Evolutionary conservation across 2,888 invertebrate species (phyloP), one percentile per base, ranked within the genome.

Genomic region (Oxycera nigricornis): DNA sequence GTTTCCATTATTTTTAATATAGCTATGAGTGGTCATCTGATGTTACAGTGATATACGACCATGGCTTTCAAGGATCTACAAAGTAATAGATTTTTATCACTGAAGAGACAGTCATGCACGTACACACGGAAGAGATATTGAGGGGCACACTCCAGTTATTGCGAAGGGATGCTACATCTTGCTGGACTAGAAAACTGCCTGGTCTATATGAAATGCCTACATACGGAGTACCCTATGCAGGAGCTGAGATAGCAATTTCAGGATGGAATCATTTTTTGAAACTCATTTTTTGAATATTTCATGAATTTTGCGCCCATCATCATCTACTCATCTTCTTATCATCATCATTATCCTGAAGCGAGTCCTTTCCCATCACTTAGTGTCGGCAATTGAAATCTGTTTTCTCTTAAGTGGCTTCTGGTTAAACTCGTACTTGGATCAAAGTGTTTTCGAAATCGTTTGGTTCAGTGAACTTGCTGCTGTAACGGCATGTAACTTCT

Each of bases 1-100:
- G 73, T 76, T 76, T 76, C 75, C 75, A 76, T 76, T 76, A 76
- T 75, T 67, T 75, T 76, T 76, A 75, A 76, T 75, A 75, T 76
- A 73, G 73, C 76, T 76, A 76, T 76, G 75, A 76, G 76, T 75
- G 76, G 76, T 76, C 74, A 76, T 76, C 76, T 75, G 73, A 74
- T 76, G 75, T 73, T 31, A 24, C 24, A 57, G 74, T 76, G 76
- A 76, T 75, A 76, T 73, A 76, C 72, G 76, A 73, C 30, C 59
- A 50, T 70, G 68, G 76, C 76, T 76, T 76, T 76, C 74, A 76
- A 74, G 75, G 73, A 76, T 75, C 65, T 75, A 35, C 55, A 75
- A 76, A 75, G 73, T 76, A 76, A 76, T 76, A 75, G 76, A 75
- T 76, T 76, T 76, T 76, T 75, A 75, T 76, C 73, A 73, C 65